Evolutionary conservation across 64 coral and sea anemone genomes (phyloP).

Genomic region (Trachythela sp.): DNA sequence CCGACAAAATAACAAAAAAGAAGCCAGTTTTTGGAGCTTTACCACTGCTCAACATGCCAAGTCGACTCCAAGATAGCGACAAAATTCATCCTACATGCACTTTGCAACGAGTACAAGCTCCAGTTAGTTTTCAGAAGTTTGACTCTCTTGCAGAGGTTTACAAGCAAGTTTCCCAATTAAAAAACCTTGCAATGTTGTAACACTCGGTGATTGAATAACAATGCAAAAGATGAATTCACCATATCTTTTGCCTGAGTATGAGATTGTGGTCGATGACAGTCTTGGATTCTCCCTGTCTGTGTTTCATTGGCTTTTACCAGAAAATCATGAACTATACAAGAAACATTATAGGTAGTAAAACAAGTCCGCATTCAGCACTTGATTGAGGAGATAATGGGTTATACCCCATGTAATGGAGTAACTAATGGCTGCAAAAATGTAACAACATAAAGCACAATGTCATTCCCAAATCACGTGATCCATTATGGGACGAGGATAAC

Average conservation of each 20-base stretch:
- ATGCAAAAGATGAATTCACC: not conserved
- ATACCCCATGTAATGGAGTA: not conserved
- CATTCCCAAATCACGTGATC: not conserved
- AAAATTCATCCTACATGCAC: not conserved
- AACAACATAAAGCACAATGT: not conserved
- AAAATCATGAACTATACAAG: slow-evolving; percentile 6
- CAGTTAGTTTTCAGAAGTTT: not conserved
- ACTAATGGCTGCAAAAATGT: not conserved
- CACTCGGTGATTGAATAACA: not conserved
- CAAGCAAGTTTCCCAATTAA: not conserved
- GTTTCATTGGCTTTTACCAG: slow-evolving; percentile 1
- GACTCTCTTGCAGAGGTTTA: not conserved
- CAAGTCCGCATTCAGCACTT: not conserved
- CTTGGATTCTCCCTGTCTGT: not conserved
- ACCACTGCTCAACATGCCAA: not conserved
- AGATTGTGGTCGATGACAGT: not conserved
- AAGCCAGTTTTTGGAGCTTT: not conserved
- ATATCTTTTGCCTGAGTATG: slow-evolving; percentile 3
- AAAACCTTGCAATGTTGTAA: not conserved
- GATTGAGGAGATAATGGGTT: not conserved
- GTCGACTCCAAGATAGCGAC: not conserved
- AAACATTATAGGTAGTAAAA: not conserved
- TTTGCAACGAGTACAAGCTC: not conserved
- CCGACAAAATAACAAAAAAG: not conserved
- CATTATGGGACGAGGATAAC: not conserved